phyloP scores from a whole-genome alignment of 2,888 invertebrate genomes.

The Spicauda simplicius region DNA sequence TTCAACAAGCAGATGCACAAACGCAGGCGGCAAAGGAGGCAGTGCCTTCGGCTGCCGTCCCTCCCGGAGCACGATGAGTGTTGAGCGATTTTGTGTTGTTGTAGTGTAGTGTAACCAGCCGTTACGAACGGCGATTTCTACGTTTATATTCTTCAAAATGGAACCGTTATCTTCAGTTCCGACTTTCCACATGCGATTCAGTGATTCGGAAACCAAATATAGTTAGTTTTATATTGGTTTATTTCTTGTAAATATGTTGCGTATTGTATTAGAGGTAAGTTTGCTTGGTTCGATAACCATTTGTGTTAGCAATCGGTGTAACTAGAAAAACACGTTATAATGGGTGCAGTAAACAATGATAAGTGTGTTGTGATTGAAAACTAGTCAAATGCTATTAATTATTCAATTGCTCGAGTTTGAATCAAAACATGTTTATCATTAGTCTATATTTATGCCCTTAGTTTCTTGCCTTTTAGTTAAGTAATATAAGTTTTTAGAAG shows the following conservation, averaged over 20 bases:
- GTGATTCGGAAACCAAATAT: conserved; percentile 35
- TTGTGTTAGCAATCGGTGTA: conserved; percentile 24
- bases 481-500: neutral
- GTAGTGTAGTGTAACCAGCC: conserved; percentile 18
- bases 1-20: conserved; percentile 58
- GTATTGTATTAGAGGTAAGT: conserved; percentile 14
- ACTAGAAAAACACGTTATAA: conserved; percentile 24
- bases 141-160: conserved; percentile 13
- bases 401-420: conserved; percentile 12
- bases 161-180: conserved; percentile 15
- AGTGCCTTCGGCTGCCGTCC: conserved; percentile 62
- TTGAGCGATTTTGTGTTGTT: conserved; percentile 50
- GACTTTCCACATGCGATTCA: conserved; percentile 14
- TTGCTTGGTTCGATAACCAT: conserved; percentile 26
- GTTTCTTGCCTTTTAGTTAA: conserved; percentile 18
- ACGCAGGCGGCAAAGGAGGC: conserved; percentile 64
- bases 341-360: conserved; percentile 31
- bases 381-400: conserved; percentile 32
- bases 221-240: conserved; percentile 21
- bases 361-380: conserved; percentile 37
- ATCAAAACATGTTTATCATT: conserved; percentile 35
- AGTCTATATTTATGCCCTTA: conserved; percentile 1
- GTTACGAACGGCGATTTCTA: conserved; percentile 15
- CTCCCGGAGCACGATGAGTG: conserved; percentile 72
- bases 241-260: conserved; percentile 22